Evolutionary conservation across 2,113 vertebrate species (phyloP), one percentile per base, ranked within the genome.

Genomic region (Aptenodytes forsteri): DNA sequence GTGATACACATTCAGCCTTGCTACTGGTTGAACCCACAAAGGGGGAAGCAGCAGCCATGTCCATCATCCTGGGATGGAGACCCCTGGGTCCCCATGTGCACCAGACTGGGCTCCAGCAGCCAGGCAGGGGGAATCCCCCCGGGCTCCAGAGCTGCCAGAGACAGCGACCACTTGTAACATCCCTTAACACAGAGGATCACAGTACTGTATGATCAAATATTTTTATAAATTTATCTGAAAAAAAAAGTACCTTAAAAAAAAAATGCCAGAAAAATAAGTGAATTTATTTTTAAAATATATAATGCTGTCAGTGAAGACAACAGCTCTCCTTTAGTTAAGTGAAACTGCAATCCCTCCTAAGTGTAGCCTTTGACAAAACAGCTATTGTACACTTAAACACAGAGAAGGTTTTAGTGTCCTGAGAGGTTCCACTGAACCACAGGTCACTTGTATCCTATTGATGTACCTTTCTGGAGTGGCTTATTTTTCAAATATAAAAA

Each of bases 111-210:
- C 34, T 56, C 20, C 58, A 50, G 25, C 0, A 3, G 7, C 15
- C 64, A 55, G 32, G 21, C 46, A 40, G 49, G 6, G 15, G 12
- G 10, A 64, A 59, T 27, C 3, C 5, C 7, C 17, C 14, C 0
- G 0, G 29, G 36, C 11, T 59, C 8, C 34, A 80, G n/a, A 81
- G n/a, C 36, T 55, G 46, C 29, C n/a, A 70, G 36, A 71, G 4
- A 19, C 9, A 2, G 3, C 0, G 2, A 46, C 6, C 10, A n/a
- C 4, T 3, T 46, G 17, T 75, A 84, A 65, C 12, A 55, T 3
- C 18, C 22, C 23, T 42, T 47, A 52, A 75, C 23, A 70, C 1
- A 2, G n/a, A 66, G 26, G 10, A 46, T 22, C 55, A 70, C 16
- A 14, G 8, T 46, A 49, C 27, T 69, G 27, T 40, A 54, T 27